Base-by-base conservation (phyloP, 2,113 vertebrate genomes). In the Porphyrio hochstetteri region DNA sequence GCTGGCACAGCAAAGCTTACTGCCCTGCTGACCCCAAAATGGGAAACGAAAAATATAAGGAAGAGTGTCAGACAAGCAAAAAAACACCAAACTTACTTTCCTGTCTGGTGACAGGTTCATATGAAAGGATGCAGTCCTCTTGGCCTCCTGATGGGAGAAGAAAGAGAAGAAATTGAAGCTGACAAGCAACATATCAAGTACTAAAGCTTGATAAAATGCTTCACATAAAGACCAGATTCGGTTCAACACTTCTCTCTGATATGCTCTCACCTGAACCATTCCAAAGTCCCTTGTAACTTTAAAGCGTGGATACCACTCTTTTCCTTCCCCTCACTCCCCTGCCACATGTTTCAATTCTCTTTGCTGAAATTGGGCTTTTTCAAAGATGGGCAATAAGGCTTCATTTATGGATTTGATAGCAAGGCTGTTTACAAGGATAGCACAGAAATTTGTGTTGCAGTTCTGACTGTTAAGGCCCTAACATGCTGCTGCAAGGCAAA, bases 81-180 rank as follows among this genome's bases (percentile, higher is more conserved):
- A 23, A 48, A 48, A 17, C 44, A 23, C 31, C 55, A 80, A 86
- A 98, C 98, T 99, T 98, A 99, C 99, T 99, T 97, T 99, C 99
- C 98, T 99, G 99, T 78, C 98, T 98, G 86, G 99, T 98, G 96
- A 99, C 99, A 55, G 99, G 98, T 92, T 99, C 99, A 77, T 99
- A 99, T 38, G 99, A 99, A 80, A 99, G 97, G 97, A 99, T 99
- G 95, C 98, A 96, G 75, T 99, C 99, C 93, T 99, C 99, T 97
- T 99, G 99, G 95, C 99, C 99, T 96, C 99, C 99, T 99, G 97
- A 82, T 91, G 95, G 97, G 74, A 98, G 64, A 98, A 97, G 83
- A 98, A 85, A 97, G 82, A 95, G 92, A 95, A 94, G 50, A 94
- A 80, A 94, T 90, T 95, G 97, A 89, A 91, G 82, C 68, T 82